These are phyloP conservation scores for Sapajus apella DNA, from an alignment of 2,113 vertebrate species.

Conservation along the genomic window DNA sequence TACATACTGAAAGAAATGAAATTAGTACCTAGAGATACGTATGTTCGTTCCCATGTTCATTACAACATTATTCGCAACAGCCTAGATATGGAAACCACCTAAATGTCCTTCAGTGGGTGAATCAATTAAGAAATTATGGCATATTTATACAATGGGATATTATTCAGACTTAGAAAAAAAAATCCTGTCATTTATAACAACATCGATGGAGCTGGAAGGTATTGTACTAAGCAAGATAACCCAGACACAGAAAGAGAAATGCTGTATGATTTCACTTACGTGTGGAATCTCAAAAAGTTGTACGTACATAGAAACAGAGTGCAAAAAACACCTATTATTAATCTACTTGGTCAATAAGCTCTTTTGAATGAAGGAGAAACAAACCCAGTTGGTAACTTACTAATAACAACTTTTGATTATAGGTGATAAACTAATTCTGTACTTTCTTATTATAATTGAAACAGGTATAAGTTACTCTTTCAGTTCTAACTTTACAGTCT, in stretches of 20 bases:
- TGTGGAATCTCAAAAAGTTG: not conserved
- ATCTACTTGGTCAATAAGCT: not conserved
- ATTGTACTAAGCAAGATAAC: not conserved
- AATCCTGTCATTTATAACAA: too few relatives aligned
- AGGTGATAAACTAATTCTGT: slow-evolving; percentile 12
- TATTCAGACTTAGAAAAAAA: too few relatives aligned
- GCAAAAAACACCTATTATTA: slow-evolving; percentile 3
- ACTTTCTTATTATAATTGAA: not conserved
- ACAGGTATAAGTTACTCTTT: not conserved
- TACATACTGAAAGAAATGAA: too few relatives aligned
- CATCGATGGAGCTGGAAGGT: too few relatives aligned
- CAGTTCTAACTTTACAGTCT: not conserved
- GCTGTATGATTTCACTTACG: not conserved
- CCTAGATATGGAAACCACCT: too few relatives aligned
- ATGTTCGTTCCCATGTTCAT: too few relatives aligned
- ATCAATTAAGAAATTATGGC: too few relatives aligned
- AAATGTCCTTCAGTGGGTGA: too few relatives aligned
- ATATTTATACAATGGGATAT: too few relatives aligned
- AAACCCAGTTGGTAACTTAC: not conserved
- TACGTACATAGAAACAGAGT: not conserved
- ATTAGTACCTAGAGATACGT: too few relatives aligned
- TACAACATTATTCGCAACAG: too few relatives aligned
- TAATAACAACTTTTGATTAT: slow-evolving; percentile 6
- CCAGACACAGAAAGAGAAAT: not conserved
- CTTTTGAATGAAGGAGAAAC: not conserved